Percentiles rank a stretch among this genome's conserved stretches.
phyloP scores from a whole-genome alignment of 2,797 vertebrate genomes.

The Tragelaphus eurycerus region DNA sequence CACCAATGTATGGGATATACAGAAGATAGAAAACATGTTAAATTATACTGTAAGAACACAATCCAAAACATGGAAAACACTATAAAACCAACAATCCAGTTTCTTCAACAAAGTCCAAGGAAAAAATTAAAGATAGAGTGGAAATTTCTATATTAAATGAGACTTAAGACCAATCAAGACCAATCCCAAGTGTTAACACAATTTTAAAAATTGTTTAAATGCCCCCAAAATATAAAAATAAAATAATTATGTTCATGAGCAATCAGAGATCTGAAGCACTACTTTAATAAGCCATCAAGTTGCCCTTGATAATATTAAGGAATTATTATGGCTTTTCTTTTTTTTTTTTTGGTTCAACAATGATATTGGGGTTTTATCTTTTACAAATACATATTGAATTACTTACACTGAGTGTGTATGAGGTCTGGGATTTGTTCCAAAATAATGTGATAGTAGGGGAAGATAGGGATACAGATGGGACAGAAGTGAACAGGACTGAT shows the following conservation, averaged over 20 bases:
- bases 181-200: not conserved
- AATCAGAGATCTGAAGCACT: not conserved
- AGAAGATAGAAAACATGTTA: not conserved
- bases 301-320: not conserved
- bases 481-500: not conserved
- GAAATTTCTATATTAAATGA: not conserved
- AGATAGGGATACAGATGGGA: not conserved
- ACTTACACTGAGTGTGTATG: not conserved
- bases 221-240: not conserved
- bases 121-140: not conserved
- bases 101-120: slow-evolving; percentile 12
- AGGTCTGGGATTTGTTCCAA: not conserved
- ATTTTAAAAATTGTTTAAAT: not conserved
- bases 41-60: not conserved
- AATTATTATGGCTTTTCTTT: not conserved
- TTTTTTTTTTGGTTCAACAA: not conserved
- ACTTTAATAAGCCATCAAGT: not conserved
- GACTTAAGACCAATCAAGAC: not conserved
- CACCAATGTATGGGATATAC: not conserved
- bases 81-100: not conserved
- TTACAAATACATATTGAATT: not conserved
- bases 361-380: not conserved
- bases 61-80: not conserved
- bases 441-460: not conserved
- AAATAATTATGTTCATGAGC: not conserved